Conservation (phyloP, 1,140 invertebrate species). For the Tyrophagus putrescentiae region DNA sequence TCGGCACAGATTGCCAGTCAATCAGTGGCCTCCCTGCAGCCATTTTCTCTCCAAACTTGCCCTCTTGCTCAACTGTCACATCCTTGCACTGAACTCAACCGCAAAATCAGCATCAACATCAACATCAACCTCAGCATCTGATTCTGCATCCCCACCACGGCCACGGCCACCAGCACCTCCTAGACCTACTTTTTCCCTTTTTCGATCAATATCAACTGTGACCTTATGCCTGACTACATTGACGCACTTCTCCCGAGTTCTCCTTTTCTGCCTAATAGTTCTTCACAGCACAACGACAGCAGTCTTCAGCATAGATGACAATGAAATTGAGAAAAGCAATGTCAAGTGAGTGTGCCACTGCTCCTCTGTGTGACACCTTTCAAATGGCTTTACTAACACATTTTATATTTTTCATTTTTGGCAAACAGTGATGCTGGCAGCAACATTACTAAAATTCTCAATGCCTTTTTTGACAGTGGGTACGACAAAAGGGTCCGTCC, state of each 20-base stretch:
- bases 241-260: not conserved
- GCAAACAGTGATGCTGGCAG: constrained; percentile 21
- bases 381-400: not conserved
- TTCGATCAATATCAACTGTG: constrained; percentile 1
- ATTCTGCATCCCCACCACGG: not conserved
- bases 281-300: no score
- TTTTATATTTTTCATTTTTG: not conserved
- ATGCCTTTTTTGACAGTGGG: constrained; percentile 69
- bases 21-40: no score
- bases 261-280: no score
- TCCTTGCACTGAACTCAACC: no score
- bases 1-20: no score
- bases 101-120: not conserved
- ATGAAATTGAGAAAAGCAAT: not conserved
- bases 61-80: no score
- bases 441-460: constrained; percentile 79
- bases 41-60: no score
- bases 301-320: not conserved
- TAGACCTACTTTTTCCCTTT: not conserved
- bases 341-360: not conserved
- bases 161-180: not conserved
- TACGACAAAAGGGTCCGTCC: constrained; percentile 96
- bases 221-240: not conserved
- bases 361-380: no score
- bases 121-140: not conserved